These are phyloP conservation scores for Rhabditoides inermis DNA, from an alignment of 2,888 invertebrate genomes.

Conservation along the genomic window DNA sequence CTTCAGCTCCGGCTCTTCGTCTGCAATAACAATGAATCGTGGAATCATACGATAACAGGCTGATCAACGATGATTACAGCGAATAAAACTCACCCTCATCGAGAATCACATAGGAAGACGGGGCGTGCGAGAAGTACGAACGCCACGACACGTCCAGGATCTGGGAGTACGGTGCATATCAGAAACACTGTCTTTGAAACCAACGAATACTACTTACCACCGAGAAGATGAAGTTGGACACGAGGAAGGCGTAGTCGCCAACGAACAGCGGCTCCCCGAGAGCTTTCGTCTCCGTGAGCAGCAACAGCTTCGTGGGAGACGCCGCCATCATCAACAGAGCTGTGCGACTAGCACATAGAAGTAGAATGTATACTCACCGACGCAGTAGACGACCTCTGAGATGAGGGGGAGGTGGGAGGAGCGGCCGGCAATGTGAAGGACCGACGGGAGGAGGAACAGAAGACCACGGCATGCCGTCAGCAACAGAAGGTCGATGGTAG, in stretches of 20 bases:
- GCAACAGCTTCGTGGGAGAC: slow-evolving; percentile 34
- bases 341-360: too few relatives aligned
- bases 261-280: slow-evolving; percentile 17
- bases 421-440: too few relatives aligned
- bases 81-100: slow-evolving; percentile 15
- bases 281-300: slow-evolving; percentile 22
- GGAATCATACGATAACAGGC: too few relatives aligned
- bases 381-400: too few relatives aligned
- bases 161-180: too few relatives aligned
- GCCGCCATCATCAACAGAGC: slow-evolving; percentile 23
- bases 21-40: too few relatives aligned
- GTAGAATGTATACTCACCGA: too few relatives aligned
- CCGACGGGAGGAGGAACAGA: slow-evolving; percentile 27
- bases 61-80: background rate
- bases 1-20: slow-evolving; percentile 14
- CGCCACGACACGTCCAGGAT: slow-evolving; percentile 31
- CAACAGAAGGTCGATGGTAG: slow-evolving; percentile 42
- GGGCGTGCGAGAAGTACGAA: slow-evolving; percentile 23
- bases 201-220: too few relatives aligned
- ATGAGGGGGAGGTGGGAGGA: too few relatives aligned
- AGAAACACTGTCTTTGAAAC: too few relatives aligned
- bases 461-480: slow-evolving; percentile 30
- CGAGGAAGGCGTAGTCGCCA: slow-evolving; percentile 36
- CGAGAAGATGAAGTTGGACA: slow-evolving; percentile 39
- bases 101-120: slow-evolving; percentile 24